These are phyloP conservation scores for Ischnus inquisitorius DNA, from an alignment of 2,888 invertebrate genomes.

Conservation along the genomic window DNA sequence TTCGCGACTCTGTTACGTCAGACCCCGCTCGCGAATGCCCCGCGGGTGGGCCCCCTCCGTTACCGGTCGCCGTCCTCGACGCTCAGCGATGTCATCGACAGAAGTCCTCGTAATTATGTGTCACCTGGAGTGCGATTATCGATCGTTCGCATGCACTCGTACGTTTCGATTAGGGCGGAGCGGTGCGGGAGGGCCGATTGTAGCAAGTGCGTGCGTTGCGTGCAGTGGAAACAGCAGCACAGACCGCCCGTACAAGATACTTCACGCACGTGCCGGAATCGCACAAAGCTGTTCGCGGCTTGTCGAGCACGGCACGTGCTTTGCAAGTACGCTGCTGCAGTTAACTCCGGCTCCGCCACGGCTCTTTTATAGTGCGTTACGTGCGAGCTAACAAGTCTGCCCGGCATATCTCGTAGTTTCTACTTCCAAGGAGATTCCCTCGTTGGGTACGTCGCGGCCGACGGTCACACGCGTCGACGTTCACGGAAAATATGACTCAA, in stretches of 20 bases:
- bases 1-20: slow-evolving; percentile 58
- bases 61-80: slow-evolving; percentile 58
- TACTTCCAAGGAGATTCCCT: slow-evolving; percentile 52
- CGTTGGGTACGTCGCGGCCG: slow-evolving; percentile 25
- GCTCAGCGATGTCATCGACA: slow-evolving; percentile 73
- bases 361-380: slow-evolving; percentile 16
- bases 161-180: slow-evolving; percentile 6
- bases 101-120: slow-evolving; percentile 75
- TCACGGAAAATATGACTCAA: slow-evolving; percentile 32
- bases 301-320: slow-evolving; percentile 64
- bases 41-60: slow-evolving; percentile 63
- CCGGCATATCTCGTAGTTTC: slow-evolving; percentile 57
- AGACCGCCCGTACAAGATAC: slow-evolving; percentile 2
- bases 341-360: slow-evolving; percentile 8
- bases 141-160: slow-evolving; percentile 67
- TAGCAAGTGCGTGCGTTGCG: slow-evolving; percentile 57
- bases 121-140: slow-evolving; percentile 71
- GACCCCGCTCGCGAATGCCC: slow-evolving; percentile 48
- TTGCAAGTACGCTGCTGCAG: slow-evolving; percentile 26
- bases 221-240: slow-evolving; percentile 35
- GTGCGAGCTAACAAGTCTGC: slow-evolving; percentile 37
- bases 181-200: slow-evolving; percentile 8
- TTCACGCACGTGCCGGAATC: slow-evolving; percentile 61
- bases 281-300: slow-evolving; percentile 46
- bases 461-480: slow-evolving; percentile 14